phyloP scores from a whole-genome alignment of 1,140 invertebrate species.

The Trichonephila clavipes region DNA sequence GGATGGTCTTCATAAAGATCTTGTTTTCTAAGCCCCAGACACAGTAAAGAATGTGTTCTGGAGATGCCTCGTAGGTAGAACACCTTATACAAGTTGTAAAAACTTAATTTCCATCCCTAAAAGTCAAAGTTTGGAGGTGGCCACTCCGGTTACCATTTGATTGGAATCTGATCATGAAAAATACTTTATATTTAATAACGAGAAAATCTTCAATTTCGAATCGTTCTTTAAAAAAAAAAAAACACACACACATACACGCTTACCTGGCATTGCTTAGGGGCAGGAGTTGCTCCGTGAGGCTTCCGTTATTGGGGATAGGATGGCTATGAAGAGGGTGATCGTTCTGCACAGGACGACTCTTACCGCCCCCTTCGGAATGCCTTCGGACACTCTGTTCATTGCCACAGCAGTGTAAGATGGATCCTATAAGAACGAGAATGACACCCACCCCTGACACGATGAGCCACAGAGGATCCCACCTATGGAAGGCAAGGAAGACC shows the following conservation, averaged over 20 bases:
- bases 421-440: constrained; percentile 58
- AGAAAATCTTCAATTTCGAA: no score
- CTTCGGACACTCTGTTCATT: not conserved
- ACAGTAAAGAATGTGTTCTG: no score
- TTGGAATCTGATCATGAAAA: no score
- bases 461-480: constrained; percentile 76
- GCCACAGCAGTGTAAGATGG: constrained; percentile 67
- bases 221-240: not conserved
- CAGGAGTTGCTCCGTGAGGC: constrained; percentile 65
- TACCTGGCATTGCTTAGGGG: constrained; percentile 72
- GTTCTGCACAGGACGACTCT: not conserved
- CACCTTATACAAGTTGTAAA: no score
- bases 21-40: no score
- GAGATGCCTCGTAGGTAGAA: no score
- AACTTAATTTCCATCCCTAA: no score
- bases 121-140: no score
- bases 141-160: no score
- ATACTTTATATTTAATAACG: no score
- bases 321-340: constrained; percentile 7
- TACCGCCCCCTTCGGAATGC: not conserved
- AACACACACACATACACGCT: not conserved
- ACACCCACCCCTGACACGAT: constrained; percentile 65
- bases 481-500: constrained; percentile 73
- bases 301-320: constrained; percentile 21
- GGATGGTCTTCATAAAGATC: no score